Percentiles rank a stretch among this genome's conserved stretches.
These are phyloP conservation scores for Agrilus biguttatus DNA, from an alignment of 2,888 invertebrate species.

Conservation along the genomic window DNA sequence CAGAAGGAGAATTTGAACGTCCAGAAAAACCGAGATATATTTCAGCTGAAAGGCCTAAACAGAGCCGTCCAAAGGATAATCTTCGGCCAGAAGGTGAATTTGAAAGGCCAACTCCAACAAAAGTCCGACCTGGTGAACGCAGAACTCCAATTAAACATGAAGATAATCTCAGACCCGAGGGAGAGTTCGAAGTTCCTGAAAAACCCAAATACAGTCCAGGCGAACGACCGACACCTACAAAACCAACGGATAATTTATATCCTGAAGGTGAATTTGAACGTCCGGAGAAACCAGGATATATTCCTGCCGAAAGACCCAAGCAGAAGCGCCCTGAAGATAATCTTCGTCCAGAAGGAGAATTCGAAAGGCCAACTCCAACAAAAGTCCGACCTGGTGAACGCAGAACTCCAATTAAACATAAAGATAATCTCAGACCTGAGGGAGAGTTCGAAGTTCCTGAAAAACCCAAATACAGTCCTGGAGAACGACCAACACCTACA, in stretches of 20 bases:
- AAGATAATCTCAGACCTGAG: constrained; percentile 38
- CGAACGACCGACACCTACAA: constrained; percentile 34
- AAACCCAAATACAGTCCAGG: constrained; percentile 29
- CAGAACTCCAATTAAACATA: constrained; percentile 36
- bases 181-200: constrained; percentile 32
- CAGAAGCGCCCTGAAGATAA: constrained; percentile 40
- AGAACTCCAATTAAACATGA: constrained; percentile 31
- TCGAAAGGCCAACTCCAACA: constrained; percentile 34
- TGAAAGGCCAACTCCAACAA: constrained; percentile 20
- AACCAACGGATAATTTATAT: constrained; percentile 44
- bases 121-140: constrained; percentile 20
- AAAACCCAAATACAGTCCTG: constrained; percentile 37
- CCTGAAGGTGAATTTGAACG: constrained; percentile 42
- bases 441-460: constrained; percentile 36
- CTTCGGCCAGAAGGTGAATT: constrained; percentile 39
- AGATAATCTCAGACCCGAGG: constrained; percentile 35
- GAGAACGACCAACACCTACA: constrained; percentile 28
- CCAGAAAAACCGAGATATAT: constrained; percentile 19
- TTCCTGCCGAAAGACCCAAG: constrained; percentile 38
- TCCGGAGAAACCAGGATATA: constrained; percentile 27
- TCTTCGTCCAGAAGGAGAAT: constrained; percentile 39
- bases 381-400: constrained; percentile 40
- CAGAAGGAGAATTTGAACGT: constrained; percentile 37
- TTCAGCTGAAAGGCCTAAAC: constrained; percentile 33
- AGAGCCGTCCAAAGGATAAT: constrained; percentile 36